A percentile compares a stretch with the other conserved stretches of the same genome.
Evolutionary conservation across 2,888 invertebrate species (phyloP).

Genomic region (Lampropteryx suffumata): DNA sequence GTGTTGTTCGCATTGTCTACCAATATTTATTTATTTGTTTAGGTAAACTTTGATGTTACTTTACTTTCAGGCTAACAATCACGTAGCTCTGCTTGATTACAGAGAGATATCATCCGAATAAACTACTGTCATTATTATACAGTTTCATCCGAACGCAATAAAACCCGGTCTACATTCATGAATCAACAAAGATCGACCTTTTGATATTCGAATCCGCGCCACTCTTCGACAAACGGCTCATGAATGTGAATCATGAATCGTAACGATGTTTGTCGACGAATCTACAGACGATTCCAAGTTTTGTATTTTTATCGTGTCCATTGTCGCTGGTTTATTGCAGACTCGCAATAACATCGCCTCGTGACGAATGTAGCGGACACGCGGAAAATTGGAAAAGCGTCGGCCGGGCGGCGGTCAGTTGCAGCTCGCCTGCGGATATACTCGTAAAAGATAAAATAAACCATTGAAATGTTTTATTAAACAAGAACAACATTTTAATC

Average conservation of each 20-base stretch:
- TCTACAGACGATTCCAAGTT: conserved; percentile 4
- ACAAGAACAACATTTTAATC: background rate
- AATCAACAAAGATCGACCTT: conserved; percentile 21
- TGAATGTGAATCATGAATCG: conserved; percentile 19
- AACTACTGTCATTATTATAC: conserved; percentile 4
- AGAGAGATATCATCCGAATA: background rate
- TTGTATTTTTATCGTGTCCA: background rate
- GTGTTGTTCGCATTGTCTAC: too few species aligned
- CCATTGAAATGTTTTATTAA: background rate
- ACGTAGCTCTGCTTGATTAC: background rate
- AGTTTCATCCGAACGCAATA: conserved; percentile 12
- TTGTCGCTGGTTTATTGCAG: background rate
- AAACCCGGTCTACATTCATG: conserved; percentile 21
- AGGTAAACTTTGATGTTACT: too few species aligned
- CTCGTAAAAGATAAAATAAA: conserved; percentile 8
- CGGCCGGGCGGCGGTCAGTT: conserved; percentile 43
- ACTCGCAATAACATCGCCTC: conserved; percentile 7
- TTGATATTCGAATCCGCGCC: conserved; percentile 17
- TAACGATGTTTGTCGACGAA: conserved; percentile 9
- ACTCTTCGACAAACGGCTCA: conserved; percentile 13
- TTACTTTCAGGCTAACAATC: too few species aligned
- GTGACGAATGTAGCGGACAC: conserved; percentile 50
- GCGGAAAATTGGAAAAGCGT: conserved; percentile 57
- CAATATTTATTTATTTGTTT: too few species aligned
- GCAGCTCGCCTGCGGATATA: conserved; percentile 30